These are phyloP conservation scores for Stomatorhinus walkeri DNA, from an alignment of 2,797 vertebrate species.

Conservation along the genomic window DNA sequence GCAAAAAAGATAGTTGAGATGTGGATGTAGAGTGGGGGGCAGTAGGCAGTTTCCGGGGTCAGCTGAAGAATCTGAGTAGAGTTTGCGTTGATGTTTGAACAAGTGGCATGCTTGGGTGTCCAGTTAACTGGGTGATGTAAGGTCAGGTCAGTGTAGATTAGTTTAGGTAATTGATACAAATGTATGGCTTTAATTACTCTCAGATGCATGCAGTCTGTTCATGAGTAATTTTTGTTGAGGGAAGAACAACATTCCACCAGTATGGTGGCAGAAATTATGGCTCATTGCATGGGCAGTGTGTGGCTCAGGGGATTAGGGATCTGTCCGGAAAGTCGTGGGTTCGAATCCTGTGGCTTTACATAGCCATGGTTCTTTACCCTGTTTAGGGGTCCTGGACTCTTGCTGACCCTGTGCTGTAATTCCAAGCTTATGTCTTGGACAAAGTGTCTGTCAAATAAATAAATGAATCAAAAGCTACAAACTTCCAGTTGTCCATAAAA, in stretches of 20 bases:
- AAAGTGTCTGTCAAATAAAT: background rate
- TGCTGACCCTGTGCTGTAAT: background rate
- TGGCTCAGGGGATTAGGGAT: background rate
- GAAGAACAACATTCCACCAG: background rate
- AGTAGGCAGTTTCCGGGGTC: background rate
- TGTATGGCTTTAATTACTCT: background rate
- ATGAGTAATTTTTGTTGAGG: background rate
- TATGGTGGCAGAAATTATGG: background rate
- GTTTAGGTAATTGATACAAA: background rate
- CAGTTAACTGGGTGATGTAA: background rate
- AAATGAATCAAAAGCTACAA: background rate
- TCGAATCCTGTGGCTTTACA: background rate
- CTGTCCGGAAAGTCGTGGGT: background rate
- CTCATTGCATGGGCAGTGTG: background rate
- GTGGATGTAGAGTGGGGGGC: background rate
- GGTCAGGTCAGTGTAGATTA: background rate
- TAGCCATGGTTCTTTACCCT: background rate
- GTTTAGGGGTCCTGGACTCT: background rate
- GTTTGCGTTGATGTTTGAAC: background rate
- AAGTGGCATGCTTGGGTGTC: background rate
- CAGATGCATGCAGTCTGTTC: background rate
- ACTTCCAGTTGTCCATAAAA: background rate
- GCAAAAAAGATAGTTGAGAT: background rate
- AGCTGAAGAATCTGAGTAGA: background rate
- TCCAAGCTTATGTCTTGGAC: background rate